Base-by-base conservation (phyloP, 2,888 invertebrate species). In the Leptinotarsa rubiginosa region DNA sequence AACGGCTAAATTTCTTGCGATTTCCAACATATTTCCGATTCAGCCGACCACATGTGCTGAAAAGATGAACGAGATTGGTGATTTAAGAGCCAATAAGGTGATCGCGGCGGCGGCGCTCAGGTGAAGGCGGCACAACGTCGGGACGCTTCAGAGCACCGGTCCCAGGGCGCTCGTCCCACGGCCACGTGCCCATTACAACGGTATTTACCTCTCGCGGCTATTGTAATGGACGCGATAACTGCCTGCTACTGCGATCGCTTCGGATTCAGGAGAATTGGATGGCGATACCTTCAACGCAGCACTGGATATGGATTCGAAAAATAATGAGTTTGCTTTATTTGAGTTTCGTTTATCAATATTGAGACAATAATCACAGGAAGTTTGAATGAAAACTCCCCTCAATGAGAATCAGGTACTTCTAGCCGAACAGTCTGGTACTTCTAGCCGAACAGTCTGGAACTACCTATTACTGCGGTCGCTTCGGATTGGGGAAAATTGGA, bases 111-210 rank as follows among this genome's bases (percentile, higher is more conserved):
- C 75, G 75, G 75, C 75, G 75, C 78, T 70, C 72, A 62, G 62
- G 62, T 62, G 41, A 62, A 62, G 62, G 62, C 62, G 62, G 62
- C 62, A 31, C 52, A 20, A 20, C 69, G 69, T 69, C 69, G 75
- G 74, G 72, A 73, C 75, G 75, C 70, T 72, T 16, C 52, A 13
- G 56, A 70, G 75, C 75, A 67, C 64, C 77, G 78, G 84, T 86
- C 85, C 86, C 86, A 77, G 78, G 85, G 79, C 81, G 84, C 80
- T 85, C 85, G 83, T 85, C 85, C 82, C 77, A 79, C 81, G 80
- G 83, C 85, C 86, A 85, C 86, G 86, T 85, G 85, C 84, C 84
- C 84, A 85, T 86, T 86, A 85, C 84, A 84, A 81, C 81, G 84
- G 85, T 83, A 84, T 84, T 85, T 84, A 85, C 85, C 84, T 81